A percentile compares a stretch with the other conserved stretches of the same genome.
Conservation (phyloP, 1,140 invertebrate species). For the Drosophila miranda region DNA sequence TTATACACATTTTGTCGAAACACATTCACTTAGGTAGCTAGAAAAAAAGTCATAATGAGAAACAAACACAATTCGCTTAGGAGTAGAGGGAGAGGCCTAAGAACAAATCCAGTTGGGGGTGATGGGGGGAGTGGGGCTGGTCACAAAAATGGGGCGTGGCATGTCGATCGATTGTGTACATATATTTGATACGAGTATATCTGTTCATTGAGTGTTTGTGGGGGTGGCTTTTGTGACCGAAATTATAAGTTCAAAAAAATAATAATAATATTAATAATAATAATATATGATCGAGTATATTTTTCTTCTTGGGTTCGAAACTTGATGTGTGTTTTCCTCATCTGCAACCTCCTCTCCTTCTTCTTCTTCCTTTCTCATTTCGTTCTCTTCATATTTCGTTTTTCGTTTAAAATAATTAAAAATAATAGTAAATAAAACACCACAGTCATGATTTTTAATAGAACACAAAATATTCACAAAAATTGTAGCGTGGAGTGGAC, state of each 20-base stretch:
- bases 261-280: too few relatives aligned
- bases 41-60: constrained; percentile 55
- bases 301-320: constrained; percentile 3
- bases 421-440: constrained; percentile 82
- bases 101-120: constrained; percentile 2
- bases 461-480: constrained; percentile 58
- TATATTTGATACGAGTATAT: constrained; percentile 13
- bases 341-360: constrained; percentile 10
- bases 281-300: too few relatives aligned
- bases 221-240: too few relatives aligned
- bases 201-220: too few relatives aligned
- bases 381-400: constrained; percentile 37
- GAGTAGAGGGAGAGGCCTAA: constrained; percentile 14
- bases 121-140: background rate
- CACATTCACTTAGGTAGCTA: constrained; percentile 59
- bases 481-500: background rate
- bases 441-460: constrained; percentile 77
- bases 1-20: constrained; percentile 63
- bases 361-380: constrained; percentile 11
- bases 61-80: constrained; percentile 66
- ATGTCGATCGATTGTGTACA: constrained; percentile 1
- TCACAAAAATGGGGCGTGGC: constrained; percentile 25
- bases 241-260: too few relatives aligned
- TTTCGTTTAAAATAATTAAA: constrained; percentile 71
- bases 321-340: constrained; percentile 40